phyloP scores from a whole-genome alignment of 2,888 invertebrate genomes.

The Eucera pruinosa region DNA sequence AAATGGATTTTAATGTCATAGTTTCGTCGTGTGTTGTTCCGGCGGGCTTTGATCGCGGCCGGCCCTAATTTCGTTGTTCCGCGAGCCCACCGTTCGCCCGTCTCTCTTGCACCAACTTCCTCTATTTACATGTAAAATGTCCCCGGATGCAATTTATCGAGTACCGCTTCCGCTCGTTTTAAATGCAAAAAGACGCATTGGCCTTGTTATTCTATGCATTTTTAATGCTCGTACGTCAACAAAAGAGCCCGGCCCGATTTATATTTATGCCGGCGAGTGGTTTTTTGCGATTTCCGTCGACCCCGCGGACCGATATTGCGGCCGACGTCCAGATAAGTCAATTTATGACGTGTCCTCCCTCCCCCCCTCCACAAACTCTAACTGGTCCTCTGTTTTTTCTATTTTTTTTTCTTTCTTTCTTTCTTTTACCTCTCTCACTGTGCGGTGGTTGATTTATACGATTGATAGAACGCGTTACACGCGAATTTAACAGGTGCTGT shows the following conservation, averaged over 20 bases:
- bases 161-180: slow-evolving; percentile 15
- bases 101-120: too few species aligned
- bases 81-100: neutral
- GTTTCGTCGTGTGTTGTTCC: slow-evolving; percentile 16
- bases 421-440: neutral
- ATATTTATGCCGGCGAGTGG: slow-evolving; percentile 20
- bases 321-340: slow-evolving; percentile 38
- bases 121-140: slow-evolving; percentile 56
- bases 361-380: neutral
- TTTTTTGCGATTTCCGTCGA: slow-evolving; percentile 1
- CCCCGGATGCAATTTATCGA: slow-evolving; percentile 46
- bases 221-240: slow-evolving; percentile 46
- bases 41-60: slow-evolving; percentile 31
- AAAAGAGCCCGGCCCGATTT: slow-evolving; percentile 36
- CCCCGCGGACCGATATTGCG: neutral
- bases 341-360: slow-evolving; percentile 41
- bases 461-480: slow-evolving; percentile 17
- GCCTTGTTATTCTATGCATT: slow-evolving; percentile 49
- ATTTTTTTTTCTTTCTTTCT: neutral
- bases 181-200: slow-evolving; percentile 49
- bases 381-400: too few species aligned
- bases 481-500: slow-evolving; percentile 26
- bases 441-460: slow-evolving; percentile 35
- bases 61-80: slow-evolving; percentile 44
- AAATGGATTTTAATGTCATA: slow-evolving; percentile 43